A percentile compares a stretch with the other conserved stretches of the same genome.
Conservation (phyloP, 2,888 invertebrate species). For the Cecidostiba fungosa region DNA sequence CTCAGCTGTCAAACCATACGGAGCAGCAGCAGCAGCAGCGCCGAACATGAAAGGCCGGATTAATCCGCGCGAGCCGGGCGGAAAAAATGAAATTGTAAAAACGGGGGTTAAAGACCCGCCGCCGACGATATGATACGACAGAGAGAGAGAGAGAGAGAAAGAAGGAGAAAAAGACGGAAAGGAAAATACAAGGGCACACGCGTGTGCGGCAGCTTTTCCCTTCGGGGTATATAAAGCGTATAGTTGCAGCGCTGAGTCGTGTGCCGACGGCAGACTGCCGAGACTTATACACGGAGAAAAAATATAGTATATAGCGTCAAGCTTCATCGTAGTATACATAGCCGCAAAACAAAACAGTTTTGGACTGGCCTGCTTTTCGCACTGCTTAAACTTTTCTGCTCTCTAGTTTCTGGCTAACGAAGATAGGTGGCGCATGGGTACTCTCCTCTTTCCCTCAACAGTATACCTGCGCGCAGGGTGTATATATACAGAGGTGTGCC, state of each 20-base stretch:
- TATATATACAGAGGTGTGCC: no score
- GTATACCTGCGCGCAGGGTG: no score
- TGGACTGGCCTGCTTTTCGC: no score
- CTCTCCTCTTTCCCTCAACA: no score
- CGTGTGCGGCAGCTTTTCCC: slow-evolving; percentile 45
- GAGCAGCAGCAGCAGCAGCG: slow-evolving; percentile 31
- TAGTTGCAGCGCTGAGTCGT: background rate
- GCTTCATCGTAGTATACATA: no score
- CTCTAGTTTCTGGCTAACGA: no score
- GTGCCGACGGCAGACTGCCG: slow-evolving; percentile 25
- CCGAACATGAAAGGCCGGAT: slow-evolving; percentile 59
- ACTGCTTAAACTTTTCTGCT: no score
- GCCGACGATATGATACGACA: background rate
- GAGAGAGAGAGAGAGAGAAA: slow-evolving; percentile 5
- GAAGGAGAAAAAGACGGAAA: slow-evolving; percentile 5
- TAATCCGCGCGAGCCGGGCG: slow-evolving; percentile 43
- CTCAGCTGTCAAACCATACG: slow-evolving; percentile 61
- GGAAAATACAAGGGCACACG: slow-evolving; percentile 13
- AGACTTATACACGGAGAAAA: slow-evolving; percentile 16
- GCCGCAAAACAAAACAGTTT: no score
- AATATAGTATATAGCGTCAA: no score
- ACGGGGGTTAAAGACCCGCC: slow-evolving; percentile 35
- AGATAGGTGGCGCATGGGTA: no score
- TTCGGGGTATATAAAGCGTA: background rate
- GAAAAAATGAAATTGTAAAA: slow-evolving; percentile 61